A percentile compares a stretch with the other conserved stretches of the same genome.
phyloP scores from a whole-genome alignment of 2,797 vertebrate species.

The Potorous gilbertii region DNA sequence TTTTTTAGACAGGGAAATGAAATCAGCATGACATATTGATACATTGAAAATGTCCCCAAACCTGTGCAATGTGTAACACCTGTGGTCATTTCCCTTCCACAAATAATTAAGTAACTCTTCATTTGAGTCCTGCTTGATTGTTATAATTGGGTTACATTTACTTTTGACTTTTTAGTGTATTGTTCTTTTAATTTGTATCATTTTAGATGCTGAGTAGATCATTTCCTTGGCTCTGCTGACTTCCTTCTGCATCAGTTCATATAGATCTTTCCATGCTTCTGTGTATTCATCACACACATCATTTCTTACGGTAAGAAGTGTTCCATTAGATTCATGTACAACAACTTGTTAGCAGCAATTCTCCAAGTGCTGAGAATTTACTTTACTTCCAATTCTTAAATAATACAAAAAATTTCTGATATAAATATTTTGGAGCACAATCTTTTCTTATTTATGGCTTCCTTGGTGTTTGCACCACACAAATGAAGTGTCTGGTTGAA shows the following conservation, averaged over 20 bases:
- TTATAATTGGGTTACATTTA: neutral
- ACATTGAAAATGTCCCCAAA: neutral
- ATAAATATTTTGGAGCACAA: neutral
- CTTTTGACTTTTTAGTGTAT: neutral
- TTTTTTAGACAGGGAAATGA: neutral
- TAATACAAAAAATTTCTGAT: neutral
- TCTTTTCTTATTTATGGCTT: neutral
- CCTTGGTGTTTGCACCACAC: neutral
- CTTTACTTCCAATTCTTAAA: too few relatives aligned
- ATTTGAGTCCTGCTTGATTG: neutral
- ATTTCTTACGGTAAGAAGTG: neutral
- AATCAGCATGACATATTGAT: neutral
- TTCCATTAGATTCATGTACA: neutral
- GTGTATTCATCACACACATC: neutral
- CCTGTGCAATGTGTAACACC: neutral
- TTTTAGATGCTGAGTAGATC: neutral
- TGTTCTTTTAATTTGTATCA: neutral
- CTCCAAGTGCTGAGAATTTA: too few relatives aligned
- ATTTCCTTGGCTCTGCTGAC: neutral
- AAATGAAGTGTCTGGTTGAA: neutral
- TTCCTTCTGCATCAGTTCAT: neutral
- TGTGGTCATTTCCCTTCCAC: neutral
- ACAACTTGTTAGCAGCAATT: neutral
- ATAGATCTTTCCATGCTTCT: neutral
- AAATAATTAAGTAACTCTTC: neutral